Conservation (phyloP, 2,888 invertebrate species). For the Diadegma fenestrale region DNA sequence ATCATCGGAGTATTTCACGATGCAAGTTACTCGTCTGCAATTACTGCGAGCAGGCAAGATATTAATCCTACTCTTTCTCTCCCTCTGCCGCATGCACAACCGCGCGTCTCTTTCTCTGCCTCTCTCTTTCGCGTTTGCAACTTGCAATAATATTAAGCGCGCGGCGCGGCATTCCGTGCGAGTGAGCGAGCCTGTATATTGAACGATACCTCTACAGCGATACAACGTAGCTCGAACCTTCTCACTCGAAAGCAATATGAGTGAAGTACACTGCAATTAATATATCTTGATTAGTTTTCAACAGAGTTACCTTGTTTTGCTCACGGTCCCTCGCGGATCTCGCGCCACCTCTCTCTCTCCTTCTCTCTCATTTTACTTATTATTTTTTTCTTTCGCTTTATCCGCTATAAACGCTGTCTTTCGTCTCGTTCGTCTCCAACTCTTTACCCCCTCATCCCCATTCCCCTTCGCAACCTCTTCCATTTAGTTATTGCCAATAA, state of each 20-base stretch:
- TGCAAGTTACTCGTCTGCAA: constrained; percentile 38
- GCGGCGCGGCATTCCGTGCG: constrained; percentile 72
- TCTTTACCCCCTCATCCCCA: constrained; percentile 29
- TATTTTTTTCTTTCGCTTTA: constrained; percentile 28
- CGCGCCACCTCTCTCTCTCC: constrained; percentile 49
- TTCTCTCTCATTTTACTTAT: constrained; percentile 37
- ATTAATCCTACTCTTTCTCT: constrained; percentile 45
- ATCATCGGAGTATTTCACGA: constrained; percentile 48
- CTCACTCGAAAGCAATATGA: constrained; percentile 77
- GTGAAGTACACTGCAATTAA: constrained; percentile 82
- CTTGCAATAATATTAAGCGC: constrained; percentile 79
- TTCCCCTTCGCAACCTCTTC: constrained; percentile 59
- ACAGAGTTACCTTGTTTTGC: constrained; percentile 77
- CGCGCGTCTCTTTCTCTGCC: constrained; percentile 3
- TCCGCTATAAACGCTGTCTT: constrained; percentile 49
- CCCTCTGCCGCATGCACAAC: background rate
- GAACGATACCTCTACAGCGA: constrained; percentile 6
- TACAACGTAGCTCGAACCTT: constrained; percentile 40
- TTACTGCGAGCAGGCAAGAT: constrained; percentile 55
- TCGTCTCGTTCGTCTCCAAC: constrained; percentile 49
- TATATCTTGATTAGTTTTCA: constrained; percentile 82
- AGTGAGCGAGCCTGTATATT: constrained; percentile 57
- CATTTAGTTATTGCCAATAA: constrained; percentile 78
- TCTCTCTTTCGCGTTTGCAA: constrained; percentile 68
- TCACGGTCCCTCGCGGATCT: constrained; percentile 61